These are phyloP conservation scores for Ailuropoda melanoleuca DNA, from an alignment of 2,113 vertebrate species.

Conservation along the genomic window DNA sequence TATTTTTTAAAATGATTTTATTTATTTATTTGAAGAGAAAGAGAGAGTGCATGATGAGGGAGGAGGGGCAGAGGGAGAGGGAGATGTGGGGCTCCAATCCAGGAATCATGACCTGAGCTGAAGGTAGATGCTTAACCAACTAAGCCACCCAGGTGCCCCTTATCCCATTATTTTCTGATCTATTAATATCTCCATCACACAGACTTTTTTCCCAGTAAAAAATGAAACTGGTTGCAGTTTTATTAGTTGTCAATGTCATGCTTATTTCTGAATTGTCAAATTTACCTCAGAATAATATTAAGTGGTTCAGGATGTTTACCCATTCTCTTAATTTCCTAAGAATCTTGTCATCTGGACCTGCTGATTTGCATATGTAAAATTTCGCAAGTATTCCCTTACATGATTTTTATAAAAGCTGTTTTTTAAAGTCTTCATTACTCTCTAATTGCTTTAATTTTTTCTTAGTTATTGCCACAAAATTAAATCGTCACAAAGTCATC, in stretches of 20 bases:
- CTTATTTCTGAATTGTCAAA: not conserved
- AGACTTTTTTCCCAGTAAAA: not conserved
- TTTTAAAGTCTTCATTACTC: not conserved
- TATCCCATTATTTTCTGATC: not conserved
- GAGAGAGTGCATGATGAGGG: no score
- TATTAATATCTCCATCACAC: not conserved
- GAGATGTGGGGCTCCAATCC: no score
- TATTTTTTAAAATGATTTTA: no score
- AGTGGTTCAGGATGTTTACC: not conserved
- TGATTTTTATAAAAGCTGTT: not conserved
- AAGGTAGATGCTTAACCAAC: no score
- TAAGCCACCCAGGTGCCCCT: no score
- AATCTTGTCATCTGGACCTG: not conserved
- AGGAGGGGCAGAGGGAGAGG: no score
- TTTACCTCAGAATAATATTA: not conserved
- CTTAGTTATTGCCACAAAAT: not conserved
- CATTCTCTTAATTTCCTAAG: not conserved
- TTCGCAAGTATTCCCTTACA: not conserved
- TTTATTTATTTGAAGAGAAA: no score
- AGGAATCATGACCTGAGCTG: no score
- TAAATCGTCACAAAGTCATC: not conserved
- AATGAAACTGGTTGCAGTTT: slow-evolving; percentile 51
- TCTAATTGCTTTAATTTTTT: not conserved
- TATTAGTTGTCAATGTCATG: slow-evolving; percentile 14
- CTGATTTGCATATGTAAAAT: not conserved